Evolutionary conservation across 2,797 vertebrate genomes (phyloP).

Genomic region (Toxotes lorentzi): DNA sequence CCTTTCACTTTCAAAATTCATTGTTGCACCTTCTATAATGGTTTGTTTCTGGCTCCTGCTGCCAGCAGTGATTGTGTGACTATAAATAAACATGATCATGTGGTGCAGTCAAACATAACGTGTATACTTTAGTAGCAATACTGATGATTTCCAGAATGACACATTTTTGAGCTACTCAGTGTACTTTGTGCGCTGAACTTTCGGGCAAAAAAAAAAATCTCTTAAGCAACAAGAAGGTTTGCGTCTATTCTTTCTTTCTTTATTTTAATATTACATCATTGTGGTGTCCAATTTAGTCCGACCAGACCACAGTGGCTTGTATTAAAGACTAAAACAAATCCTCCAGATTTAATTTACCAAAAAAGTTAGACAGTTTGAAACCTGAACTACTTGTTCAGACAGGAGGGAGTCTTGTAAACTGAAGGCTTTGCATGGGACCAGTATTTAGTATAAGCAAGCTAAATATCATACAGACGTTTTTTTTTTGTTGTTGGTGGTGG

Average conservation of each 20-base stretch:
- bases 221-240: too few relatives aligned
- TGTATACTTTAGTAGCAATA: background rate
- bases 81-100: background rate
- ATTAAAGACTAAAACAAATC: conserved; percentile 21
- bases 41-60: background rate
- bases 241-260: background rate
- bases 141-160: background rate
- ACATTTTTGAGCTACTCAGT: background rate
- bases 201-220: too few relatives aligned
- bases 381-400: background rate
- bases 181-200: too few relatives aligned
- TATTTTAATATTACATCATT: too few relatives aligned
- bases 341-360: conserved; percentile 9
- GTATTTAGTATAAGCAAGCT: background rate
- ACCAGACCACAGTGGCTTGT: background rate
- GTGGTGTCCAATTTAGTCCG: background rate
- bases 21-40: too few relatives aligned
- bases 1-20: background rate
- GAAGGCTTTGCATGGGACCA: conserved; percentile 8
- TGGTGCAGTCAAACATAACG: background rate
- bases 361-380: background rate
- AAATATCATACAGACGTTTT: background rate
- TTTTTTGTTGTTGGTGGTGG: background rate
- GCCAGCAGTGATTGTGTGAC: background rate
- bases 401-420: background rate